phyloP scores from a whole-genome alignment of 2,888 invertebrate genomes.

The Watsonalla cultraria region DNA sequence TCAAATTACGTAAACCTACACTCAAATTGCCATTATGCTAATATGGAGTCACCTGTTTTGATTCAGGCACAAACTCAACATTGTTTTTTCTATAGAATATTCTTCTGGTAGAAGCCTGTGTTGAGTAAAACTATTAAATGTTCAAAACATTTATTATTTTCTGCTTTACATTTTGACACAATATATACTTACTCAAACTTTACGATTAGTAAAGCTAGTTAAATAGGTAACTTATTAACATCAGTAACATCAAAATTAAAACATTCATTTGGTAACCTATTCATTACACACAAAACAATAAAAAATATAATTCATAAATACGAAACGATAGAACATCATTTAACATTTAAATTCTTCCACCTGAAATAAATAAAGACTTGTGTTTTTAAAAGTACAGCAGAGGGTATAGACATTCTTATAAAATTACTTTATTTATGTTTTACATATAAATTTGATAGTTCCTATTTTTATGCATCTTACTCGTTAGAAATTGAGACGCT shows the following conservation, averaged over 20 bases:
- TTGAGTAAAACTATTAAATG: constrained; percentile 18
- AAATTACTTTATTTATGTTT: constrained; percentile 54
- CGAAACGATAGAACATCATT: no score
- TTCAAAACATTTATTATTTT: constrained; percentile 70
- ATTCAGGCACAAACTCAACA: background rate
- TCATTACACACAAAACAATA: constrained; percentile 9
- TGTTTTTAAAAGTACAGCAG: constrained; percentile 41
- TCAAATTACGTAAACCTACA: background rate
- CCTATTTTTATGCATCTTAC: constrained; percentile 55
- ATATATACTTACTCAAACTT: constrained; percentile 44
- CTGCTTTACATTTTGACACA: constrained; percentile 48
- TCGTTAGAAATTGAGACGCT: constrained; percentile 75
- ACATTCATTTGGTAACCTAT: constrained; percentile 24
- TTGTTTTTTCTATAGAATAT: background rate
- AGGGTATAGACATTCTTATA: constrained; percentile 58
- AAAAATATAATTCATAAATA: constrained; percentile 13
- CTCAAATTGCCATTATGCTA: background rate
- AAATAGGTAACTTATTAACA: constrained; percentile 25
- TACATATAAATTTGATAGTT: constrained; percentile 58
- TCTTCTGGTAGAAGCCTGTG: background rate
- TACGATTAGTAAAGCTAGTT: constrained; percentile 37
- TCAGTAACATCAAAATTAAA: constrained; percentile 33
- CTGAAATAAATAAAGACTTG: constrained; percentile 30
- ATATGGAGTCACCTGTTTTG: background rate
- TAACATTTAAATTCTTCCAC: constrained; percentile 14